phyloP scores from a whole-genome alignment of 35 echinoderm and acorn worm species.

The Apostichopus californicus region DNA sequence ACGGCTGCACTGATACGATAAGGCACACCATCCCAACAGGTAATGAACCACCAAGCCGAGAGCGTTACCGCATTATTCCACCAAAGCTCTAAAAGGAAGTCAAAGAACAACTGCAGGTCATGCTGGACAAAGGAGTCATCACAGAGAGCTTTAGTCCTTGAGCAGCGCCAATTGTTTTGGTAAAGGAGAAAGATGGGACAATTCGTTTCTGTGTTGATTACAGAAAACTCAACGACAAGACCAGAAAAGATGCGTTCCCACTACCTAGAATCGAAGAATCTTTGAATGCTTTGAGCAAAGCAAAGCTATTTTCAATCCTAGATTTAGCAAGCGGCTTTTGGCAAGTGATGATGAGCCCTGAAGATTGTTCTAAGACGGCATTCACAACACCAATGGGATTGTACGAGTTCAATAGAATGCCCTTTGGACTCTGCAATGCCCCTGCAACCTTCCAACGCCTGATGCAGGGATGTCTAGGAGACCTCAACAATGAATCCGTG shows the following conservation, averaged over 20 bases:
- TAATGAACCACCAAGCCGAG: too few relatives aligned
- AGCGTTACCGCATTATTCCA: too few relatives aligned
- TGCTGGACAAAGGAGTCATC: not conserved
- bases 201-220: conserved; percentile 62
- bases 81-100: conserved; percentile 36
- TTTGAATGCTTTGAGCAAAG: conserved; percentile 34
- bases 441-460: conserved; percentile 59
- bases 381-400: conserved; percentile 56
- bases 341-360: conserved; percentile 3
- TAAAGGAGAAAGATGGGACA: conserved; percentile 59
- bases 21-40: too few relatives aligned
- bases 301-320: conserved; percentile 45
- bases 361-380: conserved; percentile 11
- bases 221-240: conserved; percentile 17
- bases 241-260: conserved; percentile 39
- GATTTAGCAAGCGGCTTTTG: conserved; percentile 35
- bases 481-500: conserved; percentile 8
- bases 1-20: too few relatives aligned
- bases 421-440: conserved; percentile 50
- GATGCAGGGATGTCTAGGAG: conserved; percentile 42
- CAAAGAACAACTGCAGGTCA: conserved; percentile 37
- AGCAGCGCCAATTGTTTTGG: conserved; percentile 46
- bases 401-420: conserved; percentile 54
- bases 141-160: conserved; percentile 49
- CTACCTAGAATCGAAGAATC: conserved; percentile 53